phyloP scores from a whole-genome alignment of 2,113 vertebrate species.

The Gorsachius goisagi region DNA sequence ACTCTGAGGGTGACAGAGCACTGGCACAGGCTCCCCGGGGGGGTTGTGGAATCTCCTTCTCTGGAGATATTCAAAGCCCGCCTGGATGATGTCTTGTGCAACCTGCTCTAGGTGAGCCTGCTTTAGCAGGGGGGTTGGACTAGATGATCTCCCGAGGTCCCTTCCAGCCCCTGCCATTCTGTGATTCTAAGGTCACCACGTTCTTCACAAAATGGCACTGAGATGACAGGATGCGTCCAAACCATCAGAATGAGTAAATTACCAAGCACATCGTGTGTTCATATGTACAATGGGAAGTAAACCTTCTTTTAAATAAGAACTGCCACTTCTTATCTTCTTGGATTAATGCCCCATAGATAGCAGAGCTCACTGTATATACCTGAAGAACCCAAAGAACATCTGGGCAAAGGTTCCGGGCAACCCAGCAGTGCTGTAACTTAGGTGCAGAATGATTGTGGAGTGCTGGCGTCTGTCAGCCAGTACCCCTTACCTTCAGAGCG shows the following conservation, averaged over 20 bases:
- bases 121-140: no score
- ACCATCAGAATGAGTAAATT: background rate
- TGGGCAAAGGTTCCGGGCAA: background rate
- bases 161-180: no score
- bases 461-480: background rate
- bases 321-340: background rate
- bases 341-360: background rate
- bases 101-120: no score
- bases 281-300: background rate
- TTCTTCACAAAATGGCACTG: background rate
- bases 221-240: background rate
- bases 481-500: accelerated
- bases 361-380: accelerated
- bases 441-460: background rate
- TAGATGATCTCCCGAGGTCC: no score
- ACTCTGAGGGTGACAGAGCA: no score
- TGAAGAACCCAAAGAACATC: background rate
- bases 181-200: background rate
- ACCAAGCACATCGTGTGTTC: background rate
- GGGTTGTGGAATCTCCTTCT: no score
- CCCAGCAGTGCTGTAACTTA: background rate
- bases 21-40: no score
- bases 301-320: background rate
- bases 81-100: no score
- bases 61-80: no score